Percentiles rank a stretch among this genome's conserved stretches.
Evolutionary conservation across 2,888 invertebrate species (phyloP).

Genomic region (Cylloceria caligata): DNA sequence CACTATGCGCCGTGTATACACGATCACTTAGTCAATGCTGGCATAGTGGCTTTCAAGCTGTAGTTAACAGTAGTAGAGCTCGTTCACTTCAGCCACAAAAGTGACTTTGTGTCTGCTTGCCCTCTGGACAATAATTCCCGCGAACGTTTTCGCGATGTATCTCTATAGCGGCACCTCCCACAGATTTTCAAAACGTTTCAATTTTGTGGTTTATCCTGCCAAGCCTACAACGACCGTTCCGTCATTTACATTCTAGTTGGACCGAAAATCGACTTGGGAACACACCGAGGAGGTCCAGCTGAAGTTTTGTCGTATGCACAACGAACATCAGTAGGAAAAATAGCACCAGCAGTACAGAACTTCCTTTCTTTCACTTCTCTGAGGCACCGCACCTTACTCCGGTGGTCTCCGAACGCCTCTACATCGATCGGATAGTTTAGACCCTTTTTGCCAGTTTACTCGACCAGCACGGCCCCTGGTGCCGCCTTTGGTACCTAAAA

Average conservation of each 20-base stretch:
- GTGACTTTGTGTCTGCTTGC: constrained; percentile 52
- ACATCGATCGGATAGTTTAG: constrained; percentile 25
- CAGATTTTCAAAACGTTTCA: constrained; percentile 47
- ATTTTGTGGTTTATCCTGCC: constrained; percentile 40
- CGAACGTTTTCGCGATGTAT: constrained; percentile 47
- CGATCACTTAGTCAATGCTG: constrained; percentile 50
- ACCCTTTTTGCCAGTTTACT: constrained; percentile 44
- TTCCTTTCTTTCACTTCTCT: constrained; percentile 6
- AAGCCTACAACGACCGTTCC: background rate
- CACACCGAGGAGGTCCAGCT: background rate
- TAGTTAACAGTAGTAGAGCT: background rate
- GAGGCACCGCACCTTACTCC: constrained; percentile 2
- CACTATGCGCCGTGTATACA: constrained; percentile 4
- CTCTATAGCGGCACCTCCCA: constrained; percentile 49
- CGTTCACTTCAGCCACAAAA: constrained; percentile 60
- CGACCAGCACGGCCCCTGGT: background rate
- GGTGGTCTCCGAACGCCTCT: constrained; percentile 8
- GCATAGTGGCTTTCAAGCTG: constrained; percentile 23
- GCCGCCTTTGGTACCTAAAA: constrained; percentile 9
- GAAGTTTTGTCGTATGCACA: constrained; percentile 11
- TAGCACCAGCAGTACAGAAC: background rate
- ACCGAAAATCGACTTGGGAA: constrained; percentile 7
- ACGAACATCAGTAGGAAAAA: constrained; percentile 23
- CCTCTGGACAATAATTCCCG: constrained; percentile 45
- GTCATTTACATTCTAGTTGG: constrained; percentile 12